Evolutionary conservation across 2,888 invertebrate genomes (phyloP), one percentile per base, ranked within the genome.

Genomic region (Eilema caniola): DNA sequence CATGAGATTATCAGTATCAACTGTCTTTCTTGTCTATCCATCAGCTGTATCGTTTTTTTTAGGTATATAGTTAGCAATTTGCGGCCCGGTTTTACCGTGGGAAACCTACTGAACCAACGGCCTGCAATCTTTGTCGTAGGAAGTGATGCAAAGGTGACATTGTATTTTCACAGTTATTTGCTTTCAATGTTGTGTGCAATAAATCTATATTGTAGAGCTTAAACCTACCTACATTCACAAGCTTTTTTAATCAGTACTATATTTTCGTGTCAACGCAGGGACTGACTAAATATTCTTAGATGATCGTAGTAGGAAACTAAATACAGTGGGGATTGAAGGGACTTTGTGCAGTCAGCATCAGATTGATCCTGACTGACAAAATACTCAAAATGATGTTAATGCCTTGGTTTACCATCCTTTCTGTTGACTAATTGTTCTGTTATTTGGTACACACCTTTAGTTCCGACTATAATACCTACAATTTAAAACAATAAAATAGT

Each of bases 191-290:
- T 83, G 83, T 84, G 84, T 83, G 86, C 82, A 84, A 81, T 85
- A 81, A 86, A 86, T 86, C 84, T 83, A 79, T 85, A 77, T 74
- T 79, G 77, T 82, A 79, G n/a, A n/a, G n/a, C n/a, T n/a, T n/a
- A 83, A 83, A 81, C 76, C 71, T 74, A 65, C 5, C 3, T 76
- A 63, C 64, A 78, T 81, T 90, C 90, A 80, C 92, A 93, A 92
- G 90, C 88, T 92, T 91, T 91, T 89, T 71, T 75, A 74, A 20
- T 78, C n/a, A 73, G 73, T 81, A 85, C 77, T 11, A 25, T 41
- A 41, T 82, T 84, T 84, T 71, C 72, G 62, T 77, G 83, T 82
- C 82, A 82, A 69, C 83, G 75, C 47, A 47, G 47, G n/a, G n/a
- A n/a, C 20, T 83, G 82, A 86, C 5, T 84, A 81, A 82, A 80